These are phyloP conservation scores for Agrochola circellaris DNA, from an alignment of 2,888 invertebrate genomes.

Conservation along the genomic window DNA sequence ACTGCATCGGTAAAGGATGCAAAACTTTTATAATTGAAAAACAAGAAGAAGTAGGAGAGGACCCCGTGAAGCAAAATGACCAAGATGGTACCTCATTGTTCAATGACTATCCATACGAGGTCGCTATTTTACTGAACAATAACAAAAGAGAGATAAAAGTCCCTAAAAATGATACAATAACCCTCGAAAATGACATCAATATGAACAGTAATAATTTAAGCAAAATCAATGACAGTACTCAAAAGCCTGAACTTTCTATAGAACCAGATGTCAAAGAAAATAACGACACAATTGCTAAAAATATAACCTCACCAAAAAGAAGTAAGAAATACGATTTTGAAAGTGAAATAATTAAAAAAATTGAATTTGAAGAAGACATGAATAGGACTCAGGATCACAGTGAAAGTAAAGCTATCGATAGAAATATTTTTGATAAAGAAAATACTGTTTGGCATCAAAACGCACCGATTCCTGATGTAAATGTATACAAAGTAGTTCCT, in stretches of 20 bases:
- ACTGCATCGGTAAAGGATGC: constrained; percentile 64
- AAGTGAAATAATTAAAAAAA: constrained; percentile 72
- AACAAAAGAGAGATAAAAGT: constrained; percentile 60
- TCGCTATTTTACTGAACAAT: constrained; percentile 75
- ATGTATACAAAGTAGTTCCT: constrained; percentile 76
- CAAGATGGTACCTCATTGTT: constrained; percentile 72
- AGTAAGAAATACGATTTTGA: constrained; percentile 77
- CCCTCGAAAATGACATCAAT: constrained; percentile 44
- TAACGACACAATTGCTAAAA: constrained; percentile 41
- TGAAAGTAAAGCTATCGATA: constrained; percentile 49
- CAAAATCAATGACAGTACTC: neutral
- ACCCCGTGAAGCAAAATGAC: constrained; percentile 68
- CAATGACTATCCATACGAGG: constrained; percentile 82
- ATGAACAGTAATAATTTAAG: constrained; percentile 4
- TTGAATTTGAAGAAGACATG: constrained; percentile 71
- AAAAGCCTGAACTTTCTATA: neutral
- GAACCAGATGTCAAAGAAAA: constrained; percentile 13
- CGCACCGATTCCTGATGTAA: constrained; percentile 70
- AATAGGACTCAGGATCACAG: constrained; percentile 67
- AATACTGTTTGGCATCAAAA: constrained; percentile 78
- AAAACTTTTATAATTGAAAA: constrained; percentile 58
- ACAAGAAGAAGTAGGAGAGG: constrained; percentile 10
- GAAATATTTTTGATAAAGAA: constrained; percentile 76
- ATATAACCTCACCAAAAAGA: constrained; percentile 71
- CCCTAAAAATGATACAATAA: constrained; percentile 29